Evolutionary conservation across 2,888 invertebrate species (phyloP).

Genomic region (Harpalus rubripes): DNA sequence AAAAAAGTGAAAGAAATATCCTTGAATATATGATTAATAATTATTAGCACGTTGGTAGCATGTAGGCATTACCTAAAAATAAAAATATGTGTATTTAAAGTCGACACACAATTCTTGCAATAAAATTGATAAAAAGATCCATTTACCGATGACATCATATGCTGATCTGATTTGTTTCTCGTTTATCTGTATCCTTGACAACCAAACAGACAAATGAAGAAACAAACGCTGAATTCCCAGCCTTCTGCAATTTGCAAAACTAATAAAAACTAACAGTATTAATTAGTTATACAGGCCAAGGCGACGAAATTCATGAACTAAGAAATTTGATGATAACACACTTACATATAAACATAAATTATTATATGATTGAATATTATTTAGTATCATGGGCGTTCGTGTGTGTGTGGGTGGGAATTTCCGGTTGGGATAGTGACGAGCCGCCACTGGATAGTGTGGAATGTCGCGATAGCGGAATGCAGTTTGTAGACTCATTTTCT

Average conservation of each 20-base stretch:
- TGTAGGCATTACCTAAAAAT: not conserved
- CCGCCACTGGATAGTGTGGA: not conserved
- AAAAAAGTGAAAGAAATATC: not conserved
- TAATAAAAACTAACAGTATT: not conserved
- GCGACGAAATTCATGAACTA: not conserved
- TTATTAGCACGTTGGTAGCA: not conserved
- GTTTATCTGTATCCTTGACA: not conserved
- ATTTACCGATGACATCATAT: not conserved
- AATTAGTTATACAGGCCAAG: not conserved
- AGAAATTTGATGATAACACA: not conserved
- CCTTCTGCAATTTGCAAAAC: not conserved
- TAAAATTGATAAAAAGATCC: not conserved
- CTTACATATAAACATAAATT: too few relatives aligned
- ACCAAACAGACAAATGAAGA: not conserved
- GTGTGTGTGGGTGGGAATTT: not conserved
- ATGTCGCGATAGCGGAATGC: conserved; percentile 1
- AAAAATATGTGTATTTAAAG: not conserved
- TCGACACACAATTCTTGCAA: not conserved
- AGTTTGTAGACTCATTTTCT: not conserved
- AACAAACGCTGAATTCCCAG: not conserved
- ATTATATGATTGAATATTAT: not conserved
- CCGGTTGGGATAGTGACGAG: not conserved
- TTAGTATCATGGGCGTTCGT: not conserved
- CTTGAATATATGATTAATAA: not conserved
- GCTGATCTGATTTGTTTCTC: too few relatives aligned